Base-by-base conservation (phyloP, 92 coral and sea anemone species). In the Paragorgia papillata region DNA sequence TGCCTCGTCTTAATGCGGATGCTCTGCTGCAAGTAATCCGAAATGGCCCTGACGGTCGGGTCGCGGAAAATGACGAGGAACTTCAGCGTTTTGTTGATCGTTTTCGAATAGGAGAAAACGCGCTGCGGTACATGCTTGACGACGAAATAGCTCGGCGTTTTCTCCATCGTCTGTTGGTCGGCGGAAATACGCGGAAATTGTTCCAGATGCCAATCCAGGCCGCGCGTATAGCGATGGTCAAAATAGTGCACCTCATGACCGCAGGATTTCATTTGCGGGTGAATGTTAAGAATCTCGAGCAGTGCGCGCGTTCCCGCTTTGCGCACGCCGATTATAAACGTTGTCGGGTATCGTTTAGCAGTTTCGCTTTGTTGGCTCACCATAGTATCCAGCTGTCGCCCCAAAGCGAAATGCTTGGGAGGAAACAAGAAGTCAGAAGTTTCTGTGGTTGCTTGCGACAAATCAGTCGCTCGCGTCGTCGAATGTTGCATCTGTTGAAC, bases 261-360 rank as follows among this genome's bases (percentile, higher is more conserved):
- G 73, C 92, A 92, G 26, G 97, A 92, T 25, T 88, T 87, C 49
- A 91, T 78, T 30, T 83, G 73, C 17, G 98, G 98, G 66, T 94
- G 98, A 73, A 94, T 87, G 66, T 90, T 88, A 43, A 94, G 81
- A 37, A 94, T 94, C 44, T 89, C 97, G 35, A 94, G 83, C 53
- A 94, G 82, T 26, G 98, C 98, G 73, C 98, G 89, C 18, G 98
- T 94, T 12, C 98, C 98, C 8, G 97, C 98, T 76, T 94, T 94
- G 83, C 92, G 92, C 32, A 91, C 98, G 0, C 98, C 98, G 40
- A 94, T 85, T 17, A 94, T 94, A 7, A 94, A 79, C 9, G 89
- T 96, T 33, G 88, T 91, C 12, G 98, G 98, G 13, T 88, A 88
- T 5, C 98, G 92, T 76, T 82, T 79, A 19, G 34, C 61, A 69